phyloP scores from a whole-genome alignment of 1,140 invertebrate genomes.

The Wiebesia pumilae region DNA sequence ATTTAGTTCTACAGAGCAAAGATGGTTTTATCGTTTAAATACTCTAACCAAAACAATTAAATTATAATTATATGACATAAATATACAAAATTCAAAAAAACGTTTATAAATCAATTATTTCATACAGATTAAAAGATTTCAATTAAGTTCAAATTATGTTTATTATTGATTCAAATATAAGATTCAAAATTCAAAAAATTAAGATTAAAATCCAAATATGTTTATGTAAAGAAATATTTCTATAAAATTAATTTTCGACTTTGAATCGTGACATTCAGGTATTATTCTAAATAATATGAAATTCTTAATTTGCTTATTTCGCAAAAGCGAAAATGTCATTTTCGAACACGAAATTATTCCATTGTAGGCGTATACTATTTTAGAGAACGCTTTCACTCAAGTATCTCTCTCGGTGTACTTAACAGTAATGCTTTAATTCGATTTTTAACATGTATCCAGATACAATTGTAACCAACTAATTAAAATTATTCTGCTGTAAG shows the following conservation, averaged over 20 bases:
- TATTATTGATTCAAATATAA: too few species aligned
- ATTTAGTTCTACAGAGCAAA: too few species aligned
- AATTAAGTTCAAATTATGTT: too few species aligned
- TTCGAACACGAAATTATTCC: background rate
- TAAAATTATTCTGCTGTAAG: background rate
- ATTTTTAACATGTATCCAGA: background rate
- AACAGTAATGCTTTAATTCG: background rate
- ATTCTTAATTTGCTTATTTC: background rate
- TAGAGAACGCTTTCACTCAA: background rate
- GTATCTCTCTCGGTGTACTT: background rate
- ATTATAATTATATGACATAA: too few species aligned
- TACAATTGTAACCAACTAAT: conserved; percentile 1
- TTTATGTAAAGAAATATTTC: too few species aligned
- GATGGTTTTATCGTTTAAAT: too few species aligned
- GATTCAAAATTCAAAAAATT: too few species aligned
- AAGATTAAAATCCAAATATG: too few species aligned
- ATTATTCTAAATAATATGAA: background rate
- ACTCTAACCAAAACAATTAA: too few species aligned
- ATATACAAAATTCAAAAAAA: too few species aligned
- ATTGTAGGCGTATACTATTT: background rate
- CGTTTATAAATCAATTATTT: too few species aligned
- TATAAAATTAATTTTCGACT: background rate
- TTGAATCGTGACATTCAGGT: background rate
- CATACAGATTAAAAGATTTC: too few species aligned
- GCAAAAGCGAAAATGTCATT: conserved; percentile 7